phyloP scores from a whole-genome alignment of 2,797 vertebrate species.

The Emydoidea blandingii region DNA sequence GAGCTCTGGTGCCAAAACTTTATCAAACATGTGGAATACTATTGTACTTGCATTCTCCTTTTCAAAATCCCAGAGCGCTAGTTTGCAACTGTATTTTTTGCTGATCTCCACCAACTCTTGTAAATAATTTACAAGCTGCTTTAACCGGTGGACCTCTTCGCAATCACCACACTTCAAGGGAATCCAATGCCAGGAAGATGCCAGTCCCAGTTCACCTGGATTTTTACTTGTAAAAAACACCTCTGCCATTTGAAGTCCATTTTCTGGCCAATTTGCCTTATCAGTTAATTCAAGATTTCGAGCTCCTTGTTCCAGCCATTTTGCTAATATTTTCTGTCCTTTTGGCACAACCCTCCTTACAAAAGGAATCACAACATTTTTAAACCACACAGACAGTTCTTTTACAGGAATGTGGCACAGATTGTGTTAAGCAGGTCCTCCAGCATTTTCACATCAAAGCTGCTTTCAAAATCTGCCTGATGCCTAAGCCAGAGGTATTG shows the following conservation, averaged over 20 bases:
- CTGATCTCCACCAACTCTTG: slow-evolving; percentile 88
- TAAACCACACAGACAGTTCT: slow-evolving; percentile 91
- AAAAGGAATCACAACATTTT: slow-evolving; percentile 91
- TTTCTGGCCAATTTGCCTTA: slow-evolving; percentile 95
- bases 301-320: slow-evolving; percentile 92
- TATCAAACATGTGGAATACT: slow-evolving; percentile 95
- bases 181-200: slow-evolving; percentile 85
- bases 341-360: slow-evolving; percentile 86
- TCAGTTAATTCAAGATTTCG: slow-evolving; percentile 95
- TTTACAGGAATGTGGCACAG: slow-evolving; percentile 82
- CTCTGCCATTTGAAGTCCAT: slow-evolving; percentile 92
- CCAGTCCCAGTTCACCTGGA: slow-evolving; percentile 77
- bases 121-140: slow-evolving; percentile 87
- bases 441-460: slow-evolving; percentile 86
- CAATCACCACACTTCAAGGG: slow-evolving; percentile 83
- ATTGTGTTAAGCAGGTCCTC: slow-evolving; percentile 88
- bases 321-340: slow-evolving; percentile 91
- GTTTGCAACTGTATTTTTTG: slow-evolving; percentile 90
- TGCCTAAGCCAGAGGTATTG: slow-evolving; percentile 95
- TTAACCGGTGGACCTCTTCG: slow-evolving; percentile 87
- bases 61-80: slow-evolving; percentile 93
- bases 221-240: slow-evolving; percentile 83
- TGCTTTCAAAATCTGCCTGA: slow-evolving; percentile 89
- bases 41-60: slow-evolving; percentile 92
- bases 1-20: slow-evolving; percentile 92